Evolutionary conservation across 2,797 vertebrate species (phyloP).

Genomic region (Artibeus jamaicensis): DNA sequence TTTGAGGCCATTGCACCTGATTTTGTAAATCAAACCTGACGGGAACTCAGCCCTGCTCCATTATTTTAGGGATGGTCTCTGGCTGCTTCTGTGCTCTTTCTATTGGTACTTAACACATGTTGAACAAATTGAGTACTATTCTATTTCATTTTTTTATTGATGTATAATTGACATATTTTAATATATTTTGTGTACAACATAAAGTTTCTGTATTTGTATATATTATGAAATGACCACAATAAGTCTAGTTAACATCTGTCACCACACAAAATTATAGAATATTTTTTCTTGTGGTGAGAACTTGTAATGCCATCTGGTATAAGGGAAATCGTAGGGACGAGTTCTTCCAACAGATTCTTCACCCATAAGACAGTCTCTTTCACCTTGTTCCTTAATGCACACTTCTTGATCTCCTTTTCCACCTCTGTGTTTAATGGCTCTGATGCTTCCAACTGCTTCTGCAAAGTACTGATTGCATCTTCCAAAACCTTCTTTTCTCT

Average conservation of each 20-base stretch:
- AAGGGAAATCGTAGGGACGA: conserved; percentile 84
- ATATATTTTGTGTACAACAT: background rate
- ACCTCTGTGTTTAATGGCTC: conserved; percentile 76
- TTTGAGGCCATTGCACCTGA: background rate
- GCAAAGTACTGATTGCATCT: conserved; percentile 82
- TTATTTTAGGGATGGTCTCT: background rate
- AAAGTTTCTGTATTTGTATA: background rate
- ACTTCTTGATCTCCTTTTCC: conserved; percentile 77
- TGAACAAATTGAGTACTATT: background rate
- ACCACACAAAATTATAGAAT: background rate
- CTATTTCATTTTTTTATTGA: background rate
- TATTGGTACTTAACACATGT: background rate
- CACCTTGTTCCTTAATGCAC: conserved; percentile 84
- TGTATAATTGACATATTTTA: background rate
- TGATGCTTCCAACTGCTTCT: conserved; percentile 81
- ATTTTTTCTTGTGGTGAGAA: background rate
- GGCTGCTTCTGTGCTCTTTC: background rate
- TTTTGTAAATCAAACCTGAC: background rate
- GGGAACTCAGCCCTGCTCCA: background rate
- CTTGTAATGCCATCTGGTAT: conserved; percentile 87
- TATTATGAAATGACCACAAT: background rate
- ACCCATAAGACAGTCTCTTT: conserved; percentile 89
- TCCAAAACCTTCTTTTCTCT: conserved; percentile 85
- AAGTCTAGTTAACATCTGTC: background rate
- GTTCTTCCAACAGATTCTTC: conserved; percentile 84